Base-by-base conservation (phyloP, 2,888 invertebrate genomes). In the Plagodis pulveraria region DNA sequence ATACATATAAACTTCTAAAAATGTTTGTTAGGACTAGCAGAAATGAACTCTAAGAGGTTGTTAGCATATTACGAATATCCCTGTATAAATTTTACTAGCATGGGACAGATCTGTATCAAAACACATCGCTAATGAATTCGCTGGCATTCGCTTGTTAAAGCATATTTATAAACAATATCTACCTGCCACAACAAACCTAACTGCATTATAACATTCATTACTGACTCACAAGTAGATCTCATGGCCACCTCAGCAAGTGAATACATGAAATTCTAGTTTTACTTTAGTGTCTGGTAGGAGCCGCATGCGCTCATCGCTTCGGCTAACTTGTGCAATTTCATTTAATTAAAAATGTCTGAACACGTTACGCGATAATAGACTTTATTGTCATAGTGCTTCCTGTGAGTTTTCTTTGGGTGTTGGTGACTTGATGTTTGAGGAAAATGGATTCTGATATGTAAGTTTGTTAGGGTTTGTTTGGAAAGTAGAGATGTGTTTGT, bases 391-490 rank as follows among this genome's bases (percentile, higher is more conserved):
- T 53, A 7, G 6, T 5, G 41, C 49, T 44, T 45, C 45, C 44
- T 52, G 41, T 5, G 49, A 53, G 45, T 41, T 53, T 51, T 8
- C 8, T 35, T 6, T 35, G 40, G 12, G 38, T 44, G 12, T 5
- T 36, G 5, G 46, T 10, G 5, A 42, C 38, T 33, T 32, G 5
- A 36, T 36, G 48, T 32, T 44, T 40, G 10, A 40, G 40, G 40
- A 50, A 57, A 64, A 64, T 64, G 64, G 58, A 66, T 44, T 40
- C 46, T 5, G 34, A 62, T 33, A 45, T 48, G 65, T 65, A 46
- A 62, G 65, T 53, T 6, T 11, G 32, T 40, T 34, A 34, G 36
- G 36, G 36, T 36, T 51, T 52, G n/a, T 50, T 33, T 40, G 10
- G 46, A 50, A 44, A 22, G 22, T 22, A 4, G 22, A 22, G 22